Evolutionary conservation across 1,140 invertebrate species (phyloP).

Genomic region (Zaprionus davidi): DNA sequence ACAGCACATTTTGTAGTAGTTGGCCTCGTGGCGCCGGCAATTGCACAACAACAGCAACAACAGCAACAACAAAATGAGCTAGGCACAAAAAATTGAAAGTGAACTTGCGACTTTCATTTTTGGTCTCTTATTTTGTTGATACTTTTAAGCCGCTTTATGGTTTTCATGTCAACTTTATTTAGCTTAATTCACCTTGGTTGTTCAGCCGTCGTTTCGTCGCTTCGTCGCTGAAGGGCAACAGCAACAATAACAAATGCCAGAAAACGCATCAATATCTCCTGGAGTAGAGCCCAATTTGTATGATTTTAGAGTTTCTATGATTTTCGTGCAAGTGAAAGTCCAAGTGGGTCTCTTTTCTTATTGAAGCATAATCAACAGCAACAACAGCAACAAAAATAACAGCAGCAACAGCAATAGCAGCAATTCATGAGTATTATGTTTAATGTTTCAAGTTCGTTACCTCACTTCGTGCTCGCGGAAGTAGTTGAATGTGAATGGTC

Average conservation of each 20-base stretch:
- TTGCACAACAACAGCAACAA: constrained; percentile 67
- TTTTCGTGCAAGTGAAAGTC: constrained; percentile 61
- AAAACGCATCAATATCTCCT: constrained; percentile 40
- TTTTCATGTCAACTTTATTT: constrained; percentile 75
- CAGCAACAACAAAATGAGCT: constrained; percentile 43
- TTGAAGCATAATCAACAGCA: constrained; percentile 26
- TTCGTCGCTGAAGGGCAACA: constrained; percentile 50
- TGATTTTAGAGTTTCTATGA: constrained; percentile 50
- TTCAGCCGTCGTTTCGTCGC: constrained; percentile 24
- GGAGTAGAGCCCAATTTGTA: constrained; percentile 54
- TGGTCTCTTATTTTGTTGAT: constrained; percentile 59
- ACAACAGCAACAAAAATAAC: background rate
- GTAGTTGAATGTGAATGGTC: constrained; percentile 44
- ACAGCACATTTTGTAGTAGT: constrained; percentile 75
- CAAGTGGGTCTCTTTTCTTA: constrained; percentile 24
- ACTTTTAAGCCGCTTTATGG: constrained; percentile 79
- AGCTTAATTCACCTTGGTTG: constrained; percentile 77
- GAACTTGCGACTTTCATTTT: constrained; percentile 82
- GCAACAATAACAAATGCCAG: constrained; percentile 7
- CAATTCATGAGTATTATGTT: constrained; percentile 37
- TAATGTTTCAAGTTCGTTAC: constrained; percentile 66
- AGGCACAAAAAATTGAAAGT: constrained; percentile 71
- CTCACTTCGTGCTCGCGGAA: constrained; percentile 54
- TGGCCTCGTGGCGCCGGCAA: constrained; percentile 76
- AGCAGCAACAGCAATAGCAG: background rate